Evolutionary conservation across 2,888 invertebrate genomes (phyloP).

Genomic region (Hedya salicella): DNA sequence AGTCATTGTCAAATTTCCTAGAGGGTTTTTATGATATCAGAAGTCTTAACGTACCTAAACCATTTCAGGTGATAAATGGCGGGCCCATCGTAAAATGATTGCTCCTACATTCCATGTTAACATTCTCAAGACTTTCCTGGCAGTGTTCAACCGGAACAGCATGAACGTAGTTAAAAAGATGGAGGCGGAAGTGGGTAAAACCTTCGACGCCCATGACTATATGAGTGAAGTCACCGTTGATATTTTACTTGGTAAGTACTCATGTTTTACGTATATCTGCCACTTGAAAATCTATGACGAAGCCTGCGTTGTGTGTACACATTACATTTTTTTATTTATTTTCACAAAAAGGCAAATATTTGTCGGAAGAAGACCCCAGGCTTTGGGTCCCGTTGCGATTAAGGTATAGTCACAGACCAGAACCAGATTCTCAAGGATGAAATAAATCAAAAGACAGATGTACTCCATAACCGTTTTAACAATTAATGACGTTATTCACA

Average conservation of each 20-base stretch:
- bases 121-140: conserved; percentile 91
- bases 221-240: conserved; percentile 93
- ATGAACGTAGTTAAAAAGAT: conserved; percentile 88
- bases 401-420: too few relatives aligned
- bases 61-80: conserved; percentile 89
- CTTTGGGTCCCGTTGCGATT: too few relatives aligned
- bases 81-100: conserved; percentile 92
- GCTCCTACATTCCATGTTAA: conserved; percentile 94
- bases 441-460: too few relatives aligned
- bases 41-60: background rate
- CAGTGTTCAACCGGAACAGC: conserved; percentile 91
- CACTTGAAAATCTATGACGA: too few relatives aligned
- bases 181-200: conserved; percentile 86
- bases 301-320: too few relatives aligned
- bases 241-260: conserved; percentile 86
- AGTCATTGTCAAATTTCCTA: background rate
- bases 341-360: too few relatives aligned
- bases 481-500: too few relatives aligned
- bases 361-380: too few relatives aligned
- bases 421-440: too few relatives aligned
- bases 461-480: too few relatives aligned
- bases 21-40: background rate
- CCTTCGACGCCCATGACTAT: conserved; percentile 91
- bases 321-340: too few relatives aligned
- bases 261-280: background rate